Conservation (phyloP, 2,113 vertebrate species). For the Glaucidium brasilianum region DNA sequence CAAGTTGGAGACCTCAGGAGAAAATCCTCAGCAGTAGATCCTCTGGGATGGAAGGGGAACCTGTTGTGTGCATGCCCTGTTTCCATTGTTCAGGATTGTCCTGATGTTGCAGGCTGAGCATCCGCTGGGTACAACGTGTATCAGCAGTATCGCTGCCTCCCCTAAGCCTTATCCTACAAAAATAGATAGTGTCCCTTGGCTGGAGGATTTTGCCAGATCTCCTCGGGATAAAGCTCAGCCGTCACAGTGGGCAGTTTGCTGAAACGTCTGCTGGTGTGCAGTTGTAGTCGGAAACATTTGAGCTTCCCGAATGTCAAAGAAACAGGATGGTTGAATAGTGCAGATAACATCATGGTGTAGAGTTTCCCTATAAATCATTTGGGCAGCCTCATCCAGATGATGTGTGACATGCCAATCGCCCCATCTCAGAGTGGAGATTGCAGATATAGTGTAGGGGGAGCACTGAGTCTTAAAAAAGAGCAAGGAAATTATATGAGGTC, state of each 20-base stretch:
- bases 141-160: rapidly evolving
- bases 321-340: not conserved
- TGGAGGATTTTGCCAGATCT: not conserved
- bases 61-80: too few relatives aligned
- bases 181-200: not conserved
- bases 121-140: rapidly evolving
- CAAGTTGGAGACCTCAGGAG: not conserved
- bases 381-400: not conserved
- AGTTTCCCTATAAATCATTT: not conserved
- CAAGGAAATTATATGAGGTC: not conserved
- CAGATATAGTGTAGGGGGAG: not conserved
- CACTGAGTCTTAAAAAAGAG: not conserved
- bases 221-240: not conserved
- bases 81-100: not conserved
- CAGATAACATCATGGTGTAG: not conserved
- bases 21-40: not conserved
- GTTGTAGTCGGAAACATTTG: not conserved
- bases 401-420: rapidly evolving
- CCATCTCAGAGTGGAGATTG: not conserved
- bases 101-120: not conserved
- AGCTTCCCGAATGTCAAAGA: not conserved
- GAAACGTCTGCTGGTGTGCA: not conserved
- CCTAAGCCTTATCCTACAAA: not conserved
- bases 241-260: not conserved
- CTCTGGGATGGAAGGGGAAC: not conserved